Evolutionary conservation across 1,140 invertebrate genomes (phyloP).

Genomic region (Drosophila punjabiensis): DNA sequence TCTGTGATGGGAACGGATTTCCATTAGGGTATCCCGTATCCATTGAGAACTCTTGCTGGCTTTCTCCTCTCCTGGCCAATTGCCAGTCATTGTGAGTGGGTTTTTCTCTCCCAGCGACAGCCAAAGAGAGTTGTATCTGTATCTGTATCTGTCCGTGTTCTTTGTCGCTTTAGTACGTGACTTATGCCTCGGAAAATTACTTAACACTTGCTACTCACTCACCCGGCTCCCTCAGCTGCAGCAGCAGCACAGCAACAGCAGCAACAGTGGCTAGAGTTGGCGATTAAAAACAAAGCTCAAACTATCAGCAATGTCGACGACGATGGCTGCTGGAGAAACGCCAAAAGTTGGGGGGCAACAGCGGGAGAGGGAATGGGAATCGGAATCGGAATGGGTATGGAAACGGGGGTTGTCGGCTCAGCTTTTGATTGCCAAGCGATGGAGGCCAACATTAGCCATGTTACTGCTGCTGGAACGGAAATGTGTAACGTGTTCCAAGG

Average conservation of each 20-base stretch:
- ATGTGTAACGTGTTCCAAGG: slow-evolving; percentile 70
- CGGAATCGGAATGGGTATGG: neutral
- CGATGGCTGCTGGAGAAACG: slow-evolving; percentile 52
- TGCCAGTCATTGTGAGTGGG: slow-evolving; percentile 43
- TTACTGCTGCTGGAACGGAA: slow-evolving; percentile 49
- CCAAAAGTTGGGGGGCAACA: slow-evolving; percentile 26
- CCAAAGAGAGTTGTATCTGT: no score
- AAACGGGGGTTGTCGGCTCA: slow-evolving; percentile 12
- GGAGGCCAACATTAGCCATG: slow-evolving; percentile 21
- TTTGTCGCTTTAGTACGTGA: slow-evolving; percentile 66
- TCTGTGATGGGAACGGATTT: slow-evolving; percentile 2
- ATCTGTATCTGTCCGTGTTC: neutral
- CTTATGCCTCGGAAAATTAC: slow-evolving; percentile 72
- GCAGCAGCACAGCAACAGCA: no score
- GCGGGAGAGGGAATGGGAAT: neutral
- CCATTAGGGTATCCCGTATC: neutral
- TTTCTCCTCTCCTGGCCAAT: slow-evolving; percentile 27
- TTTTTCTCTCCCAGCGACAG: slow-evolving; percentile 1
- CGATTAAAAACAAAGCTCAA: slow-evolving; percentile 57
- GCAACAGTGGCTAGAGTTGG: slow-evolving; percentile 28
- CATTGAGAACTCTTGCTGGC: neutral
- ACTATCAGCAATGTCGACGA: slow-evolving; percentile 41
- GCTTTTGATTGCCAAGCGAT: slow-evolving; percentile 54
- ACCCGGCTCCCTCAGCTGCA: slow-evolving; percentile 11
- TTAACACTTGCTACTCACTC: slow-evolving; percentile 64